Base-by-base conservation (phyloP, 2,797 vertebrate genomes). In the Acrossocheilus fasciatus region DNA sequence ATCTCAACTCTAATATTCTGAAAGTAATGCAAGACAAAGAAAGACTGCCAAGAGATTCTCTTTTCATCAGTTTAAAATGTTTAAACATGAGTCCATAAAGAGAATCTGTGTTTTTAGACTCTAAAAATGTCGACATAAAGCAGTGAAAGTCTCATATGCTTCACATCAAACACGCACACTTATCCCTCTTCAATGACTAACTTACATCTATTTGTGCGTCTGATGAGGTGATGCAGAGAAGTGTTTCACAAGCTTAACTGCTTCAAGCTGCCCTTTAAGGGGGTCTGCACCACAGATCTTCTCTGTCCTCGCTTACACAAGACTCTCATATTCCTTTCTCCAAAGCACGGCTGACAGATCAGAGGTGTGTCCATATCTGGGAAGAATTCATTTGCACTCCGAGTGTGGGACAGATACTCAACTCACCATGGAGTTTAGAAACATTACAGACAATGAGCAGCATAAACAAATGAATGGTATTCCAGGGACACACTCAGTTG, bases 181-280 rank as follows among this genome's bases (percentile, higher is more conserved):
- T 70, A 57, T 43, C 76, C 69, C 76, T 52, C 73, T 79, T 86
- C 82, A 72, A 86, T 82, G 73, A 78, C 86, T 83, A 88, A 86
- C 79, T 81, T 41, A 81, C 80, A 87, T 87, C 74, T 62, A 82
- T 88, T 83, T 74, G 39, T 74, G 83, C 84, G 90, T 68, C 87
- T 95, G 92, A 95, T 93, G 95, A 95, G 90, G 95, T 96, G 95
- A 94, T 91, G 91, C 86, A 85, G 89, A 91, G 89, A 87, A 91
- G 90, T 91, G 75, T 87, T 89, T 91, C 89, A 88, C 91, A 85
- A 85, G 79, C 87, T 78, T 91, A 92, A 93, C 91, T 85, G 88
- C 86, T 88, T 90, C 90, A 89, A 75, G 78, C 89, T 92, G 92
- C 88, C 89, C 84, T 83, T 69, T 81, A 68, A 52, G 88, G 64